Conservation (phyloP, 2,888 invertebrate species). For the Ypsolopha sequella region DNA sequence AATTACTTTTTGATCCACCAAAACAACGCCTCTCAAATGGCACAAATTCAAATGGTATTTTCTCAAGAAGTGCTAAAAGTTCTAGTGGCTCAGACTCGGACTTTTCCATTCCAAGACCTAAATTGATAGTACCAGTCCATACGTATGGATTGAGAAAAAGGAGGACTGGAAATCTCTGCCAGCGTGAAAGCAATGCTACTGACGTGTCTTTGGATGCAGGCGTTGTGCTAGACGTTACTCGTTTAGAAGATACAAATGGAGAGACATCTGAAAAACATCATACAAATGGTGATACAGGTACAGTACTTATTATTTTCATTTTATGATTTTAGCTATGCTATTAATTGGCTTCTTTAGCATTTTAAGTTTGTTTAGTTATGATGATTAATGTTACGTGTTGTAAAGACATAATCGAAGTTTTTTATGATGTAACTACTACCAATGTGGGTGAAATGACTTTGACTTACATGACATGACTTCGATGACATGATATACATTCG, state of each 20-base stretch:
- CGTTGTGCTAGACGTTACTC: slow-evolving; percentile 51
- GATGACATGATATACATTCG: no score
- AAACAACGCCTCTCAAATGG: slow-evolving; percentile 30
- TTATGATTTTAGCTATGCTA: no score
- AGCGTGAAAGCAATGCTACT: slow-evolving; percentile 57
- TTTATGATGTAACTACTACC: neutral
- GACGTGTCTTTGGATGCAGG: slow-evolving; percentile 55
- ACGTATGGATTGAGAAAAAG: slow-evolving; percentile 85
- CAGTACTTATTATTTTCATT: neutral
- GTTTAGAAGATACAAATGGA: slow-evolving; percentile 28
- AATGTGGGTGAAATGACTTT: neutral
- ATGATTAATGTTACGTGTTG: neutral
- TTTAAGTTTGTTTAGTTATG: neutral
- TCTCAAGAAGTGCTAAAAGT: slow-evolving; percentile 58
- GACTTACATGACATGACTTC: neutral
- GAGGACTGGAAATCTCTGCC: slow-evolving; percentile 81
- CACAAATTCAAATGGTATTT: slow-evolving; percentile 33
- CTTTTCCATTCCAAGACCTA: slow-evolving; percentile 87
- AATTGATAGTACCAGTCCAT: slow-evolving; percentile 89
- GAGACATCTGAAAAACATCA: slow-evolving; percentile 27
- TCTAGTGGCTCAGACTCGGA: slow-evolving; percentile 73
- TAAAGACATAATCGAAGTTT: neutral
- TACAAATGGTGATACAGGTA: slow-evolving; percentile 45
- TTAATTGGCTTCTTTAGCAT: neutral
- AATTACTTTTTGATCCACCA: slow-evolving; percentile 39